Evolutionary conservation across 2,797 vertebrate genomes (phyloP), one percentile per base, ranked within the genome.

Genomic region (Meriones psammophilus): DNA sequence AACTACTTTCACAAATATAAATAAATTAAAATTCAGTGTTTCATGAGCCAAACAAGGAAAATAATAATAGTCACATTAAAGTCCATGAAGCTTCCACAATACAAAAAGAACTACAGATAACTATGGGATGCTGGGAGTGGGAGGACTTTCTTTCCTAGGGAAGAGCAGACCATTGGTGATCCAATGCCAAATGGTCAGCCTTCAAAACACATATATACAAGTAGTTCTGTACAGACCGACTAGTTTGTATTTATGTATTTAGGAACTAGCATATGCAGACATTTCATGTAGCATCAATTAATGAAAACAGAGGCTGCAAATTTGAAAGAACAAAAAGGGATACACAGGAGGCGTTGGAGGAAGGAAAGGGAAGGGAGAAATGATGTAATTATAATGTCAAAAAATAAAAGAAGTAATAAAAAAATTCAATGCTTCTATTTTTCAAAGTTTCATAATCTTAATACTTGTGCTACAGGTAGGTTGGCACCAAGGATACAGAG

Each of bases 1-100:
- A 92, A 95, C 26, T 56, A 1, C 5, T 71, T 95, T 89, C 42
- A 92, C 87, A 94, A 92, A 84, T 73, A 50, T 20, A 95, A 94
- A 93, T 28, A 94, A 80, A 95, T 78, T 30, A 86, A 92, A 89
- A 88, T 58, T 36, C 89, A 30, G 58, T 46, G 56, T 46, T 88
- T 30, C 81, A n/a, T 26, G 18, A 86, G 20, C 12, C 33, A 64
- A 54, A 54, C 20, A 69, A 54, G 46, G 46, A 26, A 46, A 85
- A 13, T 3, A 69, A 54, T 69, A n/a, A n/a, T 8, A 54, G 66
- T 54, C 42, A 54, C 12, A 54, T 36, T 54, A 36, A 54, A 36
- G 84, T 26, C 46, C 83, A 69, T 54, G 64, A 69, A n/a, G 64
- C 46, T 69, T 69, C 42, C 12, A 69, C 20, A 36, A 22, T 24